Base-by-base conservation (phyloP, 2,888 invertebrate species). In the Griposia aprilina region DNA sequence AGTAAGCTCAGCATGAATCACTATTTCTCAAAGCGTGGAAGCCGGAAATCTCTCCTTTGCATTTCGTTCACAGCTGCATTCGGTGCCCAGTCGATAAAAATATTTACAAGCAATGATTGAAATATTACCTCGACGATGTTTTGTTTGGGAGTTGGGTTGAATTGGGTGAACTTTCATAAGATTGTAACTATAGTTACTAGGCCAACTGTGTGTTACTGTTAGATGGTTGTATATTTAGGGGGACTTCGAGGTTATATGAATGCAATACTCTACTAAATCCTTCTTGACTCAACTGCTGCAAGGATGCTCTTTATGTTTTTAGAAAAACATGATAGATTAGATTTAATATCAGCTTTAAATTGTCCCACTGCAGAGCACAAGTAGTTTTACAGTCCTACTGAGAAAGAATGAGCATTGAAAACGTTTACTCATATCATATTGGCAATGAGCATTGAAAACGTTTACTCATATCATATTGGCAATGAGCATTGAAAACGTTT, bases 81-180 rank as follows among this genome's bases (percentile, higher is more conserved):
- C 55, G n/a, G 52, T 41, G 41, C 52, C 36, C 48, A 15, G 17
- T 48, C 60, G 52, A 78, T 87, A 87, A 87, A 87, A 87, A 87
- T 84, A 84, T 88, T 87, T 82, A 84, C 68, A 52, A 57, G 11
- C 48, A 65, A 23, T 45, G 65, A 81, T 78, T 79, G 78, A 88
- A 82, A 82, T 79, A 87, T 80, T 82, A 84, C 74, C 41, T 74
- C 76, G 26, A 75, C 77, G 76, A 73, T 36, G 72, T 30, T 30
- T 50, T 78, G 80, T 79, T 80, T 75, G 59, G 52, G 20, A 57
- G 66, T 23, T 63, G 17, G 13, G 1, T 48, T 45, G 8, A 50
- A 74, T 23, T 52, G 26, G 78, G 15, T 30, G 69, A 85, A 66
- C 55, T 71, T 65, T 57, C 45, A 57, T 72, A 15, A 69, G 36